These are phyloP conservation scores for Hydropotes inermis DNA, from an alignment of 2,113 vertebrate species.

Conservation along the genomic window DNA sequence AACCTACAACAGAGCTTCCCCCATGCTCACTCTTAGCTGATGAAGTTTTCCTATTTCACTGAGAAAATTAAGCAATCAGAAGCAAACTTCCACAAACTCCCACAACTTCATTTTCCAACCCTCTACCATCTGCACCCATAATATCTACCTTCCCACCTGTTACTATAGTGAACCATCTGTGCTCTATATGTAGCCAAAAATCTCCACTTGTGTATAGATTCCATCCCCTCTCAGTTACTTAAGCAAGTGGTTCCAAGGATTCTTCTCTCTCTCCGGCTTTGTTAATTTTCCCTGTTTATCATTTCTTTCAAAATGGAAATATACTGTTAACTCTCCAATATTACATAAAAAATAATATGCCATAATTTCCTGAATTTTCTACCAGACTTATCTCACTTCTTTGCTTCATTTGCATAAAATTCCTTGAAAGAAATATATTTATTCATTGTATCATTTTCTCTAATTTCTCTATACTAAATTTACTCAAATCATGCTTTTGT, in stretches of 20 bases:
- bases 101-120: constrained; percentile 43
- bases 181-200: constrained; percentile 29
- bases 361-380: background rate
- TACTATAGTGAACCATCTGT: constrained; percentile 68
- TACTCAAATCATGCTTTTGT: background rate
- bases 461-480: background rate
- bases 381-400: background rate
- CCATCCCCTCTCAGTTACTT: background rate
- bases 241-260: background rate
- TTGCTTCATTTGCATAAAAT: background rate
- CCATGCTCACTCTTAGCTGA: background rate
- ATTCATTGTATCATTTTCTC: background rate
- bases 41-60: background rate
- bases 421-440: background rate
- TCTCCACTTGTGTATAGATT: background rate
- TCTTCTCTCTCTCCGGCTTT: background rate
- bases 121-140: constrained; percentile 53
- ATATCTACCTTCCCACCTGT: constrained; percentile 59
- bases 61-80: constrained; percentile 43
- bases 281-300: background rate
- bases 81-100: constrained; percentile 46
- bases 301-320: background rate
- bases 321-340: background rate
- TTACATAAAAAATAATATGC: background rate
- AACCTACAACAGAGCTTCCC: background rate